Percentiles rank a stretch among this genome's conserved stretches.
These are phyloP conservation scores for Lophotis ruficrista DNA, from an alignment of 2,113 vertebrate species.

Conservation along the genomic window DNA sequence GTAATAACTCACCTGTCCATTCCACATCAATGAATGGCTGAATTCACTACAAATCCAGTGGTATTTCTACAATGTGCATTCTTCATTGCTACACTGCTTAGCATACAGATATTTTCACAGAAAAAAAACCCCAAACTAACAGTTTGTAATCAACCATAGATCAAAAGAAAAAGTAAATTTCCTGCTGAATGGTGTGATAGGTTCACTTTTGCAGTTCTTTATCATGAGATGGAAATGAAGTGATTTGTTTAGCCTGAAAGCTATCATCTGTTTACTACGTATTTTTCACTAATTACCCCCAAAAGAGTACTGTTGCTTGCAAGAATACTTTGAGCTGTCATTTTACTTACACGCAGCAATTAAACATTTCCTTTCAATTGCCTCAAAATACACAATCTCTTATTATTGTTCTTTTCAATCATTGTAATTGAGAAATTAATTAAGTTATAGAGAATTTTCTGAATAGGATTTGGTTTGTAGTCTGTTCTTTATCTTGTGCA, in stretches of 20 bases:
- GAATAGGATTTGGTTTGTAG: background rate
- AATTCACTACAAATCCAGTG: background rate
- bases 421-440: constrained; percentile 48
- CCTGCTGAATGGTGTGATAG: background rate
- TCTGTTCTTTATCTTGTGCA: background rate
- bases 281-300: constrained; percentile 37
- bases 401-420: constrained; percentile 44
- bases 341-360: constrained; percentile 41
- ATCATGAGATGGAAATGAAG: background rate
- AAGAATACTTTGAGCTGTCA: constrained; percentile 39
- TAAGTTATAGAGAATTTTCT: constrained; percentile 31
- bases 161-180: background rate
- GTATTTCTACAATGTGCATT: background rate
- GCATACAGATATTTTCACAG: background rate
- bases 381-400: constrained; percentile 18
- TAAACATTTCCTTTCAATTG: constrained; percentile 47
- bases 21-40: background rate
- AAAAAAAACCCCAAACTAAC: background rate
- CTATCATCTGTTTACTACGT: constrained; percentile 7
- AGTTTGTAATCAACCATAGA: background rate
- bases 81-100: background rate
- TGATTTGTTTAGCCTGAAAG: constrained; percentile 30
- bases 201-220: background rate
- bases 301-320: constrained; percentile 15
- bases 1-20: background rate